Conservation (phyloP, 2,113 vertebrate genomes). For the Callopanchax toddi region DNA sequence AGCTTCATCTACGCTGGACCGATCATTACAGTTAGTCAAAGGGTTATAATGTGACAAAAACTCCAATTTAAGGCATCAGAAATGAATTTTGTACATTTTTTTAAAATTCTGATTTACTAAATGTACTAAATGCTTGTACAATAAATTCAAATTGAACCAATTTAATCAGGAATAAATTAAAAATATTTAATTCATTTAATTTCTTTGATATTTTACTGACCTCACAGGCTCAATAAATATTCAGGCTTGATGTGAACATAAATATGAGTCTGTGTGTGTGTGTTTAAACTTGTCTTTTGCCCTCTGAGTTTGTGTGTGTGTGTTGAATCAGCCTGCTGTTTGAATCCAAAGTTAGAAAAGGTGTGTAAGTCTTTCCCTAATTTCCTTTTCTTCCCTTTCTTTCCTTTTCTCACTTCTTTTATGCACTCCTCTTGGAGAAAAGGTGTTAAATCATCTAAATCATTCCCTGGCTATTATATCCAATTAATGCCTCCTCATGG, state of each 20-base stretch:
- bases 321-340: conserved; percentile 9
- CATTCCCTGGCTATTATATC: conserved; percentile 86
- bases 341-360: conserved; percentile 48
- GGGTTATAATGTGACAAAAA: background rate
- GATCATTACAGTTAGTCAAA: background rate
- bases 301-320: conserved; percentile 2
- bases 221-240: too few species aligned
- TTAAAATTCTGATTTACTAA: too few species aligned
- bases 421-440: conserved; percentile 65
- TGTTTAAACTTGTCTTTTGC: too few species aligned
- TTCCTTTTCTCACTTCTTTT: conserved; percentile 56
- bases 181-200: background rate
- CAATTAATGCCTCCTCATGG: conserved; percentile 92
- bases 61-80: conserved; percentile 10
- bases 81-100: too few species aligned
- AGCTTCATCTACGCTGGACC: conserved; percentile 30
- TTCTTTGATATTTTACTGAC: background rate
- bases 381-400: conserved; percentile 57
- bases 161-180: too few species aligned
- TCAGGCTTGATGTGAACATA: background rate
- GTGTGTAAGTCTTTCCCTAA: conserved; percentile 57
- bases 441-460: conserved; percentile 84
- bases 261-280: background rate
- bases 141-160: background rate
- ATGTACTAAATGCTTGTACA: background rate